Evolutionary conservation across 2,113 vertebrate species (phyloP).

Genomic region (Callopanchax toddi): DNA sequence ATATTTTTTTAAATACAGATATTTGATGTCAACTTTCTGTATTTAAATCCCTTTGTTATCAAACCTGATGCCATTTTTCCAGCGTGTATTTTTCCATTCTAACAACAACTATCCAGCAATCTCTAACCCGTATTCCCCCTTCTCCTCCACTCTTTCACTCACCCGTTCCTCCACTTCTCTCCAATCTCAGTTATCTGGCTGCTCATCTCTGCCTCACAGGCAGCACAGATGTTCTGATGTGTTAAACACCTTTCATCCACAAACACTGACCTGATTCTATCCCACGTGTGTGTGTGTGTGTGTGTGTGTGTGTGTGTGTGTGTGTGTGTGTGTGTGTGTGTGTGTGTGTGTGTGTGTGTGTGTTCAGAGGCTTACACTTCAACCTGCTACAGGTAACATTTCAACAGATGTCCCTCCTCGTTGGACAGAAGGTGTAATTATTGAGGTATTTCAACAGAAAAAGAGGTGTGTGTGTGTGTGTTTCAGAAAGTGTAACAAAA

Average conservation of each 20-base stretch:
- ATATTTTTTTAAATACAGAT: too few species aligned
- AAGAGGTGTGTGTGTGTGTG: not conserved
- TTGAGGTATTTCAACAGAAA: slow-evolving; percentile 37
- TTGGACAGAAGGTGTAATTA: slow-evolving; percentile 37
- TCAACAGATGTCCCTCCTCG: slow-evolving; percentile 17
- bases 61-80: too few species aligned
- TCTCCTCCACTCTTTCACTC: not conserved
- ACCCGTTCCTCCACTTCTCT: not conserved
- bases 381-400: slow-evolving; percentile 31
- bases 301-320: slow-evolving; percentile 16
- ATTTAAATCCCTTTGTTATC: too few species aligned
- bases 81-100: not conserved
- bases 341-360: slow-evolving; percentile 17
- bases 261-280: slow-evolving; percentile 14
- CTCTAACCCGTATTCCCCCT: too few species aligned
- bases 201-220: slow-evolving; percentile 13
- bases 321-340: slow-evolving; percentile 22
- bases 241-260: slow-evolving; percentile 8
- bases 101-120: not conserved
- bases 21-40: too few species aligned
- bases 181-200: slow-evolving; percentile 5
- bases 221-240: slow-evolving; percentile 3
- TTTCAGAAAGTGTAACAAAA: not conserved
- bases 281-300: slow-evolving; percentile 7
- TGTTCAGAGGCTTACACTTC: not conserved